Percentiles rank a stretch among this genome's conserved stretches.
phyloP scores from a whole-genome alignment of 2,113 vertebrate genomes.

The Thamnophis sirtalis region DNA sequence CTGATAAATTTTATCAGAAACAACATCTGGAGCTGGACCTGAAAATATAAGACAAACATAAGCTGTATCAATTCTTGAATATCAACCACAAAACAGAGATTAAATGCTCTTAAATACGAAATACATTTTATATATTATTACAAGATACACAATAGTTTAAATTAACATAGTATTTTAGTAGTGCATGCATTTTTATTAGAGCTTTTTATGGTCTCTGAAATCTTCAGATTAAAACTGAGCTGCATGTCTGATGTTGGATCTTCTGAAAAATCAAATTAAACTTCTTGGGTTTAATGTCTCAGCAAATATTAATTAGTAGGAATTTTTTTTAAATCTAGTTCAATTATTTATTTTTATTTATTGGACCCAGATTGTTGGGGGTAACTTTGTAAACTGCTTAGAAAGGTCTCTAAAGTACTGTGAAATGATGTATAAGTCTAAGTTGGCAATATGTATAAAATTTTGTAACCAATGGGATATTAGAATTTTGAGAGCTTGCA shows the following conservation, averaged over 20 bases:
- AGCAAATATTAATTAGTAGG: background rate
- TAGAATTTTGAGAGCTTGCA: background rate
- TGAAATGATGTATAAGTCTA: background rate
- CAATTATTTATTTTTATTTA: background rate
- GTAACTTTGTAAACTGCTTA: background rate
- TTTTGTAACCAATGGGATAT: background rate
- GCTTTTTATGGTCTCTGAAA: background rate
- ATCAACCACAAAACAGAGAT: background rate
- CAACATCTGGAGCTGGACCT: slow-evolving; percentile 91
- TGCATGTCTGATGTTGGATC: background rate
- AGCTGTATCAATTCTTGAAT: background rate
- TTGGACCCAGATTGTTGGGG: background rate
- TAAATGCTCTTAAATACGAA: background rate
- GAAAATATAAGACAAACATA: slow-evolving; percentile 34
- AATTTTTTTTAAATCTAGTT: background rate
- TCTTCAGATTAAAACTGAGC: background rate
- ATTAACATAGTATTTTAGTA: background rate
- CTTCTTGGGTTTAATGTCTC: background rate
- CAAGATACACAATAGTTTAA: background rate
- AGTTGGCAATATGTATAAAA: background rate
- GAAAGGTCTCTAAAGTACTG: background rate
- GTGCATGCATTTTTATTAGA: background rate
- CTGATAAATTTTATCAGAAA: slow-evolving; percentile 93
- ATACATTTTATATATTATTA: background rate
- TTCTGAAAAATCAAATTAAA: background rate